Conservation (phyloP, 2,888 invertebrate genomes). For the Hemithea aestivaria region DNA sequence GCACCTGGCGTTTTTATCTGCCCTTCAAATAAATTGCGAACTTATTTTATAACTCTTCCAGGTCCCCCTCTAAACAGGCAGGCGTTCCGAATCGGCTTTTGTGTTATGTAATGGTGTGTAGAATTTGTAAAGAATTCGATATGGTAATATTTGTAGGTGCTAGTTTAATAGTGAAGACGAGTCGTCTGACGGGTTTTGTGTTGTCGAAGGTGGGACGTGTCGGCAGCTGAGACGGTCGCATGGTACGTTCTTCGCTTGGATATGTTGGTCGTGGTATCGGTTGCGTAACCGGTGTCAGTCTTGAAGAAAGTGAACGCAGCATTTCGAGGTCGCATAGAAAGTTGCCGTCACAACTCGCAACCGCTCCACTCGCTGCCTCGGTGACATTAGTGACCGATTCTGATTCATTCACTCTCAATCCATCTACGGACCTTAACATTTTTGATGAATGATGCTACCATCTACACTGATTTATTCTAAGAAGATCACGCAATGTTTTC, state of each 20-base stretch:
- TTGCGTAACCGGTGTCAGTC: constrained; percentile 75
- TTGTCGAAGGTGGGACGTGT: constrained; percentile 30
- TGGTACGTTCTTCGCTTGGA: constrained; percentile 41
- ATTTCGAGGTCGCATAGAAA: constrained; percentile 78
- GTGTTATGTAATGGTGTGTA: constrained; percentile 45
- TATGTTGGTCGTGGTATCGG: constrained; percentile 66
- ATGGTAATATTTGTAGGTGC: constrained; percentile 40
- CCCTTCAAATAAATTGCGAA: constrained; percentile 70
- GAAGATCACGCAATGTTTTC: constrained; percentile 41
- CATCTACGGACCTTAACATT: constrained; percentile 16
- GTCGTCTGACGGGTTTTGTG: constrained; percentile 40
- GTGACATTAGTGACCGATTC: constrained; percentile 32
- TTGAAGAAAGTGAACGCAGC: constrained; percentile 77
- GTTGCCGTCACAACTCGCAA: constrained; percentile 56
- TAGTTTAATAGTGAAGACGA: constrained; percentile 32
- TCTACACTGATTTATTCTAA: constrained; percentile 26
- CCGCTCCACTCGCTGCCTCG: constrained; percentile 42
- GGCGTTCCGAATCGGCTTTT: constrained; percentile 27
- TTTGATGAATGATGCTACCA: constrained; percentile 30
- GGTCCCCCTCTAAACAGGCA: constrained; percentile 27
- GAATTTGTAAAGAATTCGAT: constrained; percentile 33
- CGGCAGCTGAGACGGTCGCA: constrained; percentile 23
- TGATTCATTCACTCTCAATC: constrained; percentile 35
- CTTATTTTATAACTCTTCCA: constrained; percentile 61
- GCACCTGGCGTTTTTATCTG: constrained; percentile 77